A percentile compares a stretch with the other conserved stretches of the same genome.
These are phyloP conservation scores for Enteromius paludinosus DNA, from an alignment of 2,797 vertebrate genomes.

Conservation along the genomic window DNA sequence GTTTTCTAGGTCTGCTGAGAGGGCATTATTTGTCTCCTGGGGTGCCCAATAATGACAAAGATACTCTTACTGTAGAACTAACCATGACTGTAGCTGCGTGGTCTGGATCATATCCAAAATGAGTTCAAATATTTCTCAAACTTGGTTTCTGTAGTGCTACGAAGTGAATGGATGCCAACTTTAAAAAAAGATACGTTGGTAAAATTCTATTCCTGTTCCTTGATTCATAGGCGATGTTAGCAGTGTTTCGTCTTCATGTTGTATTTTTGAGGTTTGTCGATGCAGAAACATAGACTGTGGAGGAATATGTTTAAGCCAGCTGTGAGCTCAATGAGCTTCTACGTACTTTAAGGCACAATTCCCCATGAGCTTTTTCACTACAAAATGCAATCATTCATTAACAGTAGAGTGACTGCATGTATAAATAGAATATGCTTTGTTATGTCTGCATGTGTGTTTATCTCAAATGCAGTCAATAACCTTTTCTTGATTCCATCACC, in stretches of 20 bases:
- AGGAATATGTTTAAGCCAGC: conserved; percentile 38
- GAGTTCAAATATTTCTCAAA: conserved; percentile 1
- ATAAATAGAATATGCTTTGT: conserved; percentile 19
- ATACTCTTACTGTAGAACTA: conserved; percentile 15
- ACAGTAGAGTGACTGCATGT: conserved; percentile 26
- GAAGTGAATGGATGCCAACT: background rate
- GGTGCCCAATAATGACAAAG: conserved; percentile 29
- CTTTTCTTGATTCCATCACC: conserved; percentile 72
- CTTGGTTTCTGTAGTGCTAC: background rate
- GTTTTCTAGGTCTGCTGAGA: conserved; percentile 46
- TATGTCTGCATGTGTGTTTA: conserved; percentile 18
- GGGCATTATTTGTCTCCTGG: conserved; percentile 32
- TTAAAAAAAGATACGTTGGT: background rate
- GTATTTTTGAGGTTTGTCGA: conserved; percentile 2
- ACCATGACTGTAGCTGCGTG: conserved; percentile 10
- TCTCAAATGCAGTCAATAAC: conserved; percentile 28
- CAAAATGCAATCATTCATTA: conserved; percentile 40
- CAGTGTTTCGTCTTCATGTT: background rate
- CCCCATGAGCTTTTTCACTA: conserved; percentile 36
- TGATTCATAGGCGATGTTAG: background rate
- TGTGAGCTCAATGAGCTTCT: conserved; percentile 43
- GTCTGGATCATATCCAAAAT: conserved; percentile 5
- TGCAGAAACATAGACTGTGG: conserved; percentile 2
- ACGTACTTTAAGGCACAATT: conserved; percentile 32
- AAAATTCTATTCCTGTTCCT: background rate